These are phyloP conservation scores for Phainopepla nitens DNA, from an alignment of 2,113 vertebrate genomes.

Conservation along the genomic window DNA sequence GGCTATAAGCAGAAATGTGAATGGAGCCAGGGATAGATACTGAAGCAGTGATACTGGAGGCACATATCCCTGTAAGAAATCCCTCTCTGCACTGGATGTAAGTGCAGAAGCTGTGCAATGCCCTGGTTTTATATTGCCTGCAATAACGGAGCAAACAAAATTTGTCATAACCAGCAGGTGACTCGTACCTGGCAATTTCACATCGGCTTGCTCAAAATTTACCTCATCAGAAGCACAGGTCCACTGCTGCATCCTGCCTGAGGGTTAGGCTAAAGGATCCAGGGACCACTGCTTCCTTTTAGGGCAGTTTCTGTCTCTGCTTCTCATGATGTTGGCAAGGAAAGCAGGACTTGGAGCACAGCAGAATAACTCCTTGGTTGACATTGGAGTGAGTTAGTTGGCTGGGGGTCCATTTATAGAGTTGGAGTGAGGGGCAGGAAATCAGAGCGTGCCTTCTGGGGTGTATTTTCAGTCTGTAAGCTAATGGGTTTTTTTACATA, in stretches of 20 bases:
- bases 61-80: not conserved
- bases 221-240: not conserved
- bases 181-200: not conserved
- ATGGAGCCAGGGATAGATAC: not conserved
- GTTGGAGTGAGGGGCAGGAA: not conserved
- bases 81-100: not conserved
- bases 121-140: not conserved
- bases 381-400: not conserved
- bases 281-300: not conserved
- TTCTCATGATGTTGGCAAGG: not conserved
- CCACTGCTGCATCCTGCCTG: not conserved
- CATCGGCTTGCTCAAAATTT: not conserved
- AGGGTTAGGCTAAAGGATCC: not conserved
- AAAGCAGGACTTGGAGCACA: not conserved
- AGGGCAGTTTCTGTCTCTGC: not conserved
- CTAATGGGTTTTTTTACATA: accelerated
- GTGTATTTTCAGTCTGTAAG: not conserved
- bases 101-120: not conserved
- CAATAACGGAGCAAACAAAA: not conserved
- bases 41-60: not conserved
- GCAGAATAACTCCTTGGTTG: not conserved
- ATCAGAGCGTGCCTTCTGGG: not conserved
- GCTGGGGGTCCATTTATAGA: not conserved
- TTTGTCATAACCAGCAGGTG: not conserved
- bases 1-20: not conserved